Evolutionary conservation across 1,140 invertebrate species (phyloP).

Genomic region (Drosophila murphyi): DNA sequence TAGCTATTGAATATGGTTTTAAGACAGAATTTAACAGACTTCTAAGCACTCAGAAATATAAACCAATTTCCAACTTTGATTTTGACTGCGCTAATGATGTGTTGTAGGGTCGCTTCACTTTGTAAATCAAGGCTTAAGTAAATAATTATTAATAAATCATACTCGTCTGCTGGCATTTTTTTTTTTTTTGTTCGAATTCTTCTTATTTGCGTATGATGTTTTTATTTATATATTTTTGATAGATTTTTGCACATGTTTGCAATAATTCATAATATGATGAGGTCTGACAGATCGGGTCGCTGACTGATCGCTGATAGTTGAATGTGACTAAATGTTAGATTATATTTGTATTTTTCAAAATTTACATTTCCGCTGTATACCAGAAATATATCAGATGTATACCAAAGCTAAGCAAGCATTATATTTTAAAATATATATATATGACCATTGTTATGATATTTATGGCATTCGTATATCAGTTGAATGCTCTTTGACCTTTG

Average conservation of each 20-base stretch:
- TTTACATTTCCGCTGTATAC: slow-evolving; percentile 1
- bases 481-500: neutral
- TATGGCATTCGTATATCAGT: neutral
- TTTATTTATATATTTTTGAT: slow-evolving; percentile 60
- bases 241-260: slow-evolving; percentile 78
- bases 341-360: neutral
- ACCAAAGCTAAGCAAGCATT: neutral
- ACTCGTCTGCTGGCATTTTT: slow-evolving; percentile 48
- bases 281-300: slow-evolving; percentile 56
- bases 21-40: too few species aligned
- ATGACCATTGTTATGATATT: neutral
- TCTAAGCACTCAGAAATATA: too few species aligned
- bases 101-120: slow-evolving; percentile 9
- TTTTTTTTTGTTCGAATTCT: slow-evolving; percentile 50
- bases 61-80: too few species aligned
- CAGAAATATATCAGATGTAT: neutral
- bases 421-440: too few species aligned
- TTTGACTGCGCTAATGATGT: neutral
- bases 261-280: slow-evolving; percentile 60
- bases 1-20: neutral
- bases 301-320: slow-evolving; percentile 23
- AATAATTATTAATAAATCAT: slow-evolving; percentile 67
- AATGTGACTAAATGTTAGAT: slow-evolving; percentile 19
- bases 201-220: slow-evolving; percentile 45
- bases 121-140: slow-evolving; percentile 30